Evolutionary conservation across 2,797 vertebrate genomes (phyloP).

Genomic region (Danionella dracula): DNA sequence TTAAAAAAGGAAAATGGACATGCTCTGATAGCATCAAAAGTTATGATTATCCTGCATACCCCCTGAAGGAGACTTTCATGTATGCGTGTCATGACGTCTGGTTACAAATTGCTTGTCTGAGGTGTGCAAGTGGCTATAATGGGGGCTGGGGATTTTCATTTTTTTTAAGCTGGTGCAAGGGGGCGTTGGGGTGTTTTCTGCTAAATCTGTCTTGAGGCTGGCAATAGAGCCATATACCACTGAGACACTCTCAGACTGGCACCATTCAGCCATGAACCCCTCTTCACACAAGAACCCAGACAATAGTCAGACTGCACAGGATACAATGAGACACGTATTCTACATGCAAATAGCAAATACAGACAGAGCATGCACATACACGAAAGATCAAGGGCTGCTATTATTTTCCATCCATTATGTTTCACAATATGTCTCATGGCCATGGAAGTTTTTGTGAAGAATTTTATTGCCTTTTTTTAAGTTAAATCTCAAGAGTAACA

Average conservation of each 20-base stretch:
- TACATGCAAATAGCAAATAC: not conserved
- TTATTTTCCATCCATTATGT: not conserved
- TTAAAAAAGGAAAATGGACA: constrained; percentile 23
- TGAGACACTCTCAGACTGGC: constrained; percentile 21
- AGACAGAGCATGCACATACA: not conserved
- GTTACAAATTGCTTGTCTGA: constrained; percentile 28
- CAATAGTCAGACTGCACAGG: constrained; percentile 13
- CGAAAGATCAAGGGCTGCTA: not conserved
- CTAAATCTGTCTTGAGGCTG: constrained; percentile 33
- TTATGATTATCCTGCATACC: constrained; percentile 7
- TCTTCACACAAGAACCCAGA: constrained; percentile 1
- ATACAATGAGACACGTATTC: constrained; percentile 1
- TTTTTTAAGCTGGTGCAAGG: not conserved
- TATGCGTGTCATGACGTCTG: constrained; percentile 31
- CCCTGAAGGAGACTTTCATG: not conserved
- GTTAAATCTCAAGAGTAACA: no score
- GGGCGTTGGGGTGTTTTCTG: constrained; percentile 11
- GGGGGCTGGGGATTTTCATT: constrained; percentile 8
- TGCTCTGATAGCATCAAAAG: constrained; percentile 13
- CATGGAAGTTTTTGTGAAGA: not conserved
- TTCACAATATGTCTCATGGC: not conserved
- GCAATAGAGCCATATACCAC: not conserved
- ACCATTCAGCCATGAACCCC: constrained; percentile 19
- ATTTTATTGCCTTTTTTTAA: no score
- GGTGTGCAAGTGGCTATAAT: not conserved